Evolutionary conservation across 2,888 invertebrate genomes (phyloP), one percentile per base, ranked within the genome.

Genomic region (Caenorhabditis parvicauda): DNA sequence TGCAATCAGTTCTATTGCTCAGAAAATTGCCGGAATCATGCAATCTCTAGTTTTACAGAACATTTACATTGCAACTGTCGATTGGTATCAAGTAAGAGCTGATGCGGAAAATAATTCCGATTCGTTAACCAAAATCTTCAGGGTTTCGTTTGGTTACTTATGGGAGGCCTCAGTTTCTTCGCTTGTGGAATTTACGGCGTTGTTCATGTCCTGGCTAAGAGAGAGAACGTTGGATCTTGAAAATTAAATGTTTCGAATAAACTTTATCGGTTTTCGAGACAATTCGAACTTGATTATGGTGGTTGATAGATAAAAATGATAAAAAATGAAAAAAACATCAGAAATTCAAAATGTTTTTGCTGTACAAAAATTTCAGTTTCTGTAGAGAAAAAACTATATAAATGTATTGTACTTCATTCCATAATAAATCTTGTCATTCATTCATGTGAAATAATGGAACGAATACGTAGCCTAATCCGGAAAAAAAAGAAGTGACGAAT

Each of bases 101-200:
- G 14, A 21, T 14, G 12, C 22, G 24, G n/a, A 47, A 47, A 21
- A 39, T 9, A 39, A 39, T 12, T 39, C 19, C 17, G 6, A 12
- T 39, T 12, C n/a, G 7, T 12, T 21, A 14, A 39, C 14, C 3
- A 19, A 43, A 32, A 43, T 51, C 61, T 68, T 17, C 47, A 73
- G 75, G 72, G 74, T 25, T 76, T 76, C 64, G 74, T 75, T 27
- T 76, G 76, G 76, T 52, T 76, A 35, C 61, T 76, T 12, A 74
- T 76, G 71, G 59, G 68, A 3, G 64, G 50, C 25, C 61, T 76
- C 32, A 55, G 62, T 19, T 63, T 67, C 24, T 19, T 69, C 1
- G 72, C 74, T 29, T 69, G 70, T 24, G 56, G 38, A n/a, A 54
- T 75, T 38, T 75, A 76, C 52, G 41, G 58, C n/a, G 22, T 69